These are phyloP conservation scores for Laticauda colubrina DNA, from an alignment of 2,113 vertebrate species.

Conservation along the genomic window DNA sequence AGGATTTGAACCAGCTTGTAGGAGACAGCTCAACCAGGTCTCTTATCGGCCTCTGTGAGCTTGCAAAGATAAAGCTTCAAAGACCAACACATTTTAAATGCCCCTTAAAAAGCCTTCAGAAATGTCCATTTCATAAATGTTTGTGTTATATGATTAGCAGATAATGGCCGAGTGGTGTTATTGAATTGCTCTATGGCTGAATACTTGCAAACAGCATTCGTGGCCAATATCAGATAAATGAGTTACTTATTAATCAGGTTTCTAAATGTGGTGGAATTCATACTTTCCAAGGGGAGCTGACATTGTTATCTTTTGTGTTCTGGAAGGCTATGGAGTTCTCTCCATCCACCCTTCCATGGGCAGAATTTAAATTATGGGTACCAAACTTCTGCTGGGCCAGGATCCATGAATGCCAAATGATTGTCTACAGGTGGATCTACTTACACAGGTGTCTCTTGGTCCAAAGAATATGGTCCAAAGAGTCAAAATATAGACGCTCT, in stretches of 20 bases:
- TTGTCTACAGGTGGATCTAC: not conserved
- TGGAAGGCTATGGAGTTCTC: not conserved
- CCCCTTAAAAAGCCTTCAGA: slow-evolving; percentile 68
- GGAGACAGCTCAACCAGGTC: slow-evolving; percentile 24
- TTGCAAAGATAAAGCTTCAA: slow-evolving; percentile 77
- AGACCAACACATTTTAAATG: slow-evolving; percentile 64
- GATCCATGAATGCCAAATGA: not conserved
- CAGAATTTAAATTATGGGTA: not conserved
- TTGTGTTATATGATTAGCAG: slow-evolving; percentile 70
- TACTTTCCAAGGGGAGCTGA: slow-evolving; percentile 19
- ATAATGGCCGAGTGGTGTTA: slow-evolving; percentile 63
- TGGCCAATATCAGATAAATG: slow-evolving; percentile 72
- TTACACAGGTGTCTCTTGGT: not conserved
- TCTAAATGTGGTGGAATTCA: slow-evolving; percentile 30
- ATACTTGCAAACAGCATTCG: slow-evolving; percentile 45
- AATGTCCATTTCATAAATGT: slow-evolving; percentile 70
- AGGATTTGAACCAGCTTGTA: not conserved
- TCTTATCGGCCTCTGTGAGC: slow-evolving; percentile 59
- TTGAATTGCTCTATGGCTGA: slow-evolving; percentile 44
- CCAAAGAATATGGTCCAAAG: not conserved
- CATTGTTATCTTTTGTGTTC: not conserved
- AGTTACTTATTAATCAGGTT: slow-evolving; percentile 70
- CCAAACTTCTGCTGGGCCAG: not conserved
- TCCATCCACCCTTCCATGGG: not conserved
- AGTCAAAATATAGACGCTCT: not conserved